Percentiles rank a stretch among this genome's conserved stretches.
Evolutionary conservation across 1,140 invertebrate species (phyloP).

Genomic region (Antheraea mylitta): DNA sequence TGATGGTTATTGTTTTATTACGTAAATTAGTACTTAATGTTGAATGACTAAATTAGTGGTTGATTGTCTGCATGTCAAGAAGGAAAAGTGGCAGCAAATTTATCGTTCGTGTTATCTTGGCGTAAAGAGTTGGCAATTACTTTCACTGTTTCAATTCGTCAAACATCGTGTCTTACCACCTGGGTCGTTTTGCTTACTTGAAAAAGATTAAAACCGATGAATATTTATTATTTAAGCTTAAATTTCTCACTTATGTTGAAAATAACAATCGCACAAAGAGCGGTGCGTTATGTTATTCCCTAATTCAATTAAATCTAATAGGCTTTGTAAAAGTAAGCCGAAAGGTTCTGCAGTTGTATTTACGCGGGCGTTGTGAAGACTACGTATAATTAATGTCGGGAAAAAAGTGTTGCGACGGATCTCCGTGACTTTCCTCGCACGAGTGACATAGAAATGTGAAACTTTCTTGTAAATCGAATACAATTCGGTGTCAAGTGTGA

Average conservation of each 20-base stretch:
- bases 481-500: slow-evolving; percentile 72
- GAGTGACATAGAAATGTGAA: slow-evolving; percentile 64
- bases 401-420: slow-evolving; percentile 18
- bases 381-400: slow-evolving; percentile 17
- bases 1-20: slow-evolving; percentile 32
- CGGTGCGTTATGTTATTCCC: slow-evolving; percentile 34
- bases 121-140: slow-evolving; percentile 37
- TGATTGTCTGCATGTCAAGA: slow-evolving; percentile 37
- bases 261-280: background rate
- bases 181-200: slow-evolving; percentile 4
- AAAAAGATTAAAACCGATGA: background rate
- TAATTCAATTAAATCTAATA: slow-evolving; percentile 64
- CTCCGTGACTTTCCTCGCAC: slow-evolving; percentile 26
- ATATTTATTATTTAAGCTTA: background rate
- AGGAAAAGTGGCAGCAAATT: slow-evolving; percentile 37
- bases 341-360: slow-evolving; percentile 31
- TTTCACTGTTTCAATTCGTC: slow-evolving; percentile 45
- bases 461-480: slow-evolving; percentile 70
- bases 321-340: slow-evolving; percentile 43
- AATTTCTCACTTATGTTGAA: background rate
- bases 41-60: slow-evolving; percentile 38
- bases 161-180: slow-evolving; percentile 12
- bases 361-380: background rate
- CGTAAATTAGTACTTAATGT: slow-evolving; percentile 29
- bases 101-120: slow-evolving; percentile 37